These are phyloP conservation scores for Lysiphlebus fabarum DNA, from an alignment of 1,140 invertebrate species.

Conservation along the genomic window DNA sequence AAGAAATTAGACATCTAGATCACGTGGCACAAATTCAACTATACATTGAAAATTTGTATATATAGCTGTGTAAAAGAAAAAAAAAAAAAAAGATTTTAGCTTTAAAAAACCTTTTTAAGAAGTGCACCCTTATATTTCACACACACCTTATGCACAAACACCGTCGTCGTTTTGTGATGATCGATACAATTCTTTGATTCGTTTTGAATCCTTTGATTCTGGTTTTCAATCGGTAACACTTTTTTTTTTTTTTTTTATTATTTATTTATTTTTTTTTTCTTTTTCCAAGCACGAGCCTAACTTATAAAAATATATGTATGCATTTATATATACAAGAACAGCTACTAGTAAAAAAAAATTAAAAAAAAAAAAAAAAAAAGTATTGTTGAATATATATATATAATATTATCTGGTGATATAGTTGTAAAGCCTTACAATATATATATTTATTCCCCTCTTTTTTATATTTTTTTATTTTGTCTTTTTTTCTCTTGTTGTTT, in stretches of 20 bases:
- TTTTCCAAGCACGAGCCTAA: slow-evolving; percentile 12
- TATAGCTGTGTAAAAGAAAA: neutral
- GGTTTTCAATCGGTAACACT: slow-evolving; percentile 26
- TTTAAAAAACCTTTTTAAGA: too few relatives aligned
- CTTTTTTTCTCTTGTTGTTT: too few relatives aligned
- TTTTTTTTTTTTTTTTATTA: too few relatives aligned
- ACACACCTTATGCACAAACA: neutral
- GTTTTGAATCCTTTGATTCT: slow-evolving; percentile 21
- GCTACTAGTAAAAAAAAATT: too few relatives aligned
- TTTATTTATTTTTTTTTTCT: too few relatives aligned
- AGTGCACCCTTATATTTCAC: too few relatives aligned
- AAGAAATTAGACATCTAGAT: neutral
- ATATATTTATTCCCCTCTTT: neutral
- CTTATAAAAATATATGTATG: too few relatives aligned
- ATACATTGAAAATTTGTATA: neutral
- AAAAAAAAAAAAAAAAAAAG: too few relatives aligned
- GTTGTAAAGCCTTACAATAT: slow-evolving; percentile 1
- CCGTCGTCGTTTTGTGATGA: neutral
- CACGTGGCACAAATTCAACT: slow-evolving; percentile 2
- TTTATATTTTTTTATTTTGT: neutral
- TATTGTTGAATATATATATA: too few relatives aligned
- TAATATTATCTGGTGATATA: neutral
- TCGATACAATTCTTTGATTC: slow-evolving; percentile 26
- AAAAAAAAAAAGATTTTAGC: too few relatives aligned
- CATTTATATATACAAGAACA: too few relatives aligned